Conservation (phyloP, 1,140 invertebrate genomes). For the Orchestia grillus region DNA sequence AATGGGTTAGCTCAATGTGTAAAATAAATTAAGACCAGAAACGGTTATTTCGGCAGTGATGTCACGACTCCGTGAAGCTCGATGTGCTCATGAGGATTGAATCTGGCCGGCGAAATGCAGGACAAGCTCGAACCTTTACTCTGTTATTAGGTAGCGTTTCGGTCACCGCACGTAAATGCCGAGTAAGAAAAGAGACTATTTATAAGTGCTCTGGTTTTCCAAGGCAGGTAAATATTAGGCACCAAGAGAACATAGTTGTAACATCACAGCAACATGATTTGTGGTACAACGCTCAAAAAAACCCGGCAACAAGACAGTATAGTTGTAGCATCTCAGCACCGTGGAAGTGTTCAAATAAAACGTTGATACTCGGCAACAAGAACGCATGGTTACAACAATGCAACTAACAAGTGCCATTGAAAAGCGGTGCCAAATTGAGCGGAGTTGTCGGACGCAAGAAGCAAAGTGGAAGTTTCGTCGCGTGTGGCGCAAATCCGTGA, state of each 20-base stretch:
- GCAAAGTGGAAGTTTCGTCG: background rate
- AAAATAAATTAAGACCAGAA: no score
- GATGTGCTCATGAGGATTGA: no score
- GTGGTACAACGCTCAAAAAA: background rate
- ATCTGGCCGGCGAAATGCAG: no score
- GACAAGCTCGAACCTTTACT: no score
- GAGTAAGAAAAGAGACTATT: no score
- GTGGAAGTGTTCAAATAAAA: background rate
- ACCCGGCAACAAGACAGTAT: background rate
- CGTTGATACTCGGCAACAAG: background rate
- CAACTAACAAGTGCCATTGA: background rate
- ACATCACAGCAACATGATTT: background rate
- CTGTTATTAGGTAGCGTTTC: no score
- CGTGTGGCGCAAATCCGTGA: constrained; percentile 51
- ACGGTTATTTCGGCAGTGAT: no score
- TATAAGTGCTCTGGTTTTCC: no score
- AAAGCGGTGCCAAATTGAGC: background rate
- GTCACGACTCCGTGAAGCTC: no score
- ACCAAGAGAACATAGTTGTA: background rate
- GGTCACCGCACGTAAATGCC: no score
- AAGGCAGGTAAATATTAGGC: no score
- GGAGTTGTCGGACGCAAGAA: background rate
- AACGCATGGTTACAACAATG: background rate
- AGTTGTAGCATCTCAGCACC: background rate
- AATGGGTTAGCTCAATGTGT: no score